Evolutionary conservation across 2,797 vertebrate species (phyloP), one percentile per base, ranked within the genome.

Genomic region (Cryptoprocta ferox): DNA sequence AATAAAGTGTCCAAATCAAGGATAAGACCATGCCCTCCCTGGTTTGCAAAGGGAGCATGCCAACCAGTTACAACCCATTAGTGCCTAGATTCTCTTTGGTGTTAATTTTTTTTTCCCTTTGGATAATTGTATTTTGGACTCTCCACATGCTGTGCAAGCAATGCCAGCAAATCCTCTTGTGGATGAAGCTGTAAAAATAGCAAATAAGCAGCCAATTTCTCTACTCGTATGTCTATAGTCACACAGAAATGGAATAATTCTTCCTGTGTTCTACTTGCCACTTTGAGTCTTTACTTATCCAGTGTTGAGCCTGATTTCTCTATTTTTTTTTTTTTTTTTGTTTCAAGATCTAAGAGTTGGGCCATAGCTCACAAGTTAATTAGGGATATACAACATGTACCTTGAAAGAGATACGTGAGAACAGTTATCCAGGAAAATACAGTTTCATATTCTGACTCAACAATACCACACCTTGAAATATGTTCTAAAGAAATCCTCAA

Each of bases 41-140:
- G 13, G 32, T 42, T 6, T 45, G 19, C 78, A 61, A 83, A 83
- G 26, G 26, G 8, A 32, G 0, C 45, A 26, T n/a, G n/a, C 37
- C 63, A 93, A 48, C 21, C n/a, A 76, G 61, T 73, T 65, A 82
- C 19, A 78, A 56, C 32, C 18, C n/a, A 70, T 78, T 87, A 73
- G n/a, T 73, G 92, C 18, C 42, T 78, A 16, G 14, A 32, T 73
- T 71, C 48, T 80, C 95, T 53, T 42, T 81, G 50, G 8, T 82
- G 37, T 73, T 86, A 28, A 70, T 48, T 63, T 73, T 48, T 42
- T 53, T 84, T 84, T 65, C 96, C 53, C 39, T 92, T 92, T 85
- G 71, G 59, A 87, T 87, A 68, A 89, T 94, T 95, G 32, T 96
- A 56, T 84, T 70, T 75, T 95, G 86, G 80, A 65, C 3, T 59